phyloP scores from a whole-genome alignment of 1,140 invertebrate species.

The Metopolophium dirhodum region DNA sequence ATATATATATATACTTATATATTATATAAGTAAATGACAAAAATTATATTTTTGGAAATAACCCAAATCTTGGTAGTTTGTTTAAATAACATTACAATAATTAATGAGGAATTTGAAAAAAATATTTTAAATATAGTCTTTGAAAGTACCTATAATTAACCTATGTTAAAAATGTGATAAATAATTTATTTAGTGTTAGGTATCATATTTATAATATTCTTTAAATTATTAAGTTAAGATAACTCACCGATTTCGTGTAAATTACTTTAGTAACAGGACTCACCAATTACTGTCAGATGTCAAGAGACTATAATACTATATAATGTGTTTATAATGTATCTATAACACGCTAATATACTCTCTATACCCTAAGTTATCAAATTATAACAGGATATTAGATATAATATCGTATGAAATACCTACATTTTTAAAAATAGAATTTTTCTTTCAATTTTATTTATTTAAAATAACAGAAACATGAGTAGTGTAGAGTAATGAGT shows the following conservation, averaged over 20 bases:
- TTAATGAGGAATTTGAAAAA: background rate
- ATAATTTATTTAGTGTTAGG: background rate
- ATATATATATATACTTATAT: no score
- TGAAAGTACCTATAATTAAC: no score
- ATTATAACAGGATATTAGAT: background rate
- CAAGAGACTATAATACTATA: background rate
- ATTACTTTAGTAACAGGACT: background rate
- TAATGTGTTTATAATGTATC: background rate
- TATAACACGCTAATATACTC: background rate
- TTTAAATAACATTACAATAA: background rate
- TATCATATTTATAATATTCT: background rate
- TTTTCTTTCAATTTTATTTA: background rate
- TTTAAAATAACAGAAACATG: background rate
- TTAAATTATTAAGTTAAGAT: background rate
- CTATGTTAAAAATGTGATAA: background rate
- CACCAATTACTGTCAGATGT: background rate
- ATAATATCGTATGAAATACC: background rate
- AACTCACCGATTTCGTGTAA: background rate
- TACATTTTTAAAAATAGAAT: background rate
- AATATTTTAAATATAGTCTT: background rate
- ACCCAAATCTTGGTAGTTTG: constrained; percentile 11
- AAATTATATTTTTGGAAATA: constrained; percentile 4
- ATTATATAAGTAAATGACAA: background rate
- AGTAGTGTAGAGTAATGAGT: background rate
- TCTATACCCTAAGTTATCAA: background rate